Conservation (phyloP, 2,797 vertebrate genomes). For the Fringilla coelebs region DNA sequence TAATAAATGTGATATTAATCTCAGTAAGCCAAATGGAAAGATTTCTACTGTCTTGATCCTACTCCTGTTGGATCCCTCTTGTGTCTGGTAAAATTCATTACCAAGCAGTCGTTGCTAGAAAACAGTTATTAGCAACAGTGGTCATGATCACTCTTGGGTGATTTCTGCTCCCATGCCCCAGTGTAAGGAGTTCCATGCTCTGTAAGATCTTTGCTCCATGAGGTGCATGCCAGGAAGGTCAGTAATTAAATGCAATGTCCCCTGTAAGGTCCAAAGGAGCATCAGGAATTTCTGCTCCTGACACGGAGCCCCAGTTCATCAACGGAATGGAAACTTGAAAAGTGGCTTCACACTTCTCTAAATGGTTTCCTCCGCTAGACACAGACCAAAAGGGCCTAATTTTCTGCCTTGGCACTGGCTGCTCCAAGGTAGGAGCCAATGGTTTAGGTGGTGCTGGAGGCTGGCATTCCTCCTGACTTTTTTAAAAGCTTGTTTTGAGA, state of each 20-base stretch:
- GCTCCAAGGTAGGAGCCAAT: not conserved
- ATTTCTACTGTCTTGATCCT: not conserved
- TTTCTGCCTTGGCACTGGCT: not conserved
- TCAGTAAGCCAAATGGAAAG: not conserved
- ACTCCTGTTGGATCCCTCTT: not conserved
- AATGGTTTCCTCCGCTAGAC: not conserved
- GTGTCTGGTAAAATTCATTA: not conserved
- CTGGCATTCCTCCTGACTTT: not conserved
- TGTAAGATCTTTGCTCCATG: not conserved
- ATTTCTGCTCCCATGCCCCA: not conserved
- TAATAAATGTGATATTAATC: not conserved
- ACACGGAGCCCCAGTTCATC: not conserved
- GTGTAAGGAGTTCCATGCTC: not conserved
- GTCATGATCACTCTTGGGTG: not conserved
- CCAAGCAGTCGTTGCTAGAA: not conserved
- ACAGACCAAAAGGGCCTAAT: not conserved
- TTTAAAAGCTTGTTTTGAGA: not conserved
- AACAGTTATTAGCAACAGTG: not conserved
- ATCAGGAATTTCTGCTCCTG: not conserved
- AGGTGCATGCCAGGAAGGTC: not conserved
- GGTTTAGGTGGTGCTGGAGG: not conserved
- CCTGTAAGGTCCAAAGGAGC: not conserved
- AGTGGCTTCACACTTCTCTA: not conserved
- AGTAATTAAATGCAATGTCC: not conserved
- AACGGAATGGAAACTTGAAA: not conserved